These are phyloP conservation scores for Myathropa florea DNA, from an alignment of 2,888 invertebrate species.

Conservation along the genomic window DNA sequence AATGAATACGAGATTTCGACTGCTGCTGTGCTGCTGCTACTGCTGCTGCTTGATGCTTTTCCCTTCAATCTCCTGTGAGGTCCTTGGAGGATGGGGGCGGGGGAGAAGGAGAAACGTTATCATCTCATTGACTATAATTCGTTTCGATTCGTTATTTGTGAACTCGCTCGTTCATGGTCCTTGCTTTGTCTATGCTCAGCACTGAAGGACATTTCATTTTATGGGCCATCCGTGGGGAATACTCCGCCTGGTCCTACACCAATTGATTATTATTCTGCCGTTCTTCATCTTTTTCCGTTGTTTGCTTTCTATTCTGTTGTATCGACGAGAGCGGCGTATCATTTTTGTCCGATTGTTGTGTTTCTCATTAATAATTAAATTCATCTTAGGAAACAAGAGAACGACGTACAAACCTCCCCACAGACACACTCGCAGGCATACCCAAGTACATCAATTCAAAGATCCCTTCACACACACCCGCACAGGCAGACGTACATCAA, in stretches of 20 bases:
- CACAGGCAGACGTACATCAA: too few species aligned
- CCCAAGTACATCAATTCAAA: too few species aligned
- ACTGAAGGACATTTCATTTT: slow-evolving; percentile 37
- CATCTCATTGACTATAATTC: slow-evolving; percentile 29
- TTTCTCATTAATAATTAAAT: slow-evolving; percentile 54
- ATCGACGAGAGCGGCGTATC: too few species aligned
- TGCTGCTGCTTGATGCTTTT: background rate
- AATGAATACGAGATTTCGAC: slow-evolving; percentile 37
- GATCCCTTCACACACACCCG: too few species aligned
- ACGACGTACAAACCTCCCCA: too few species aligned
- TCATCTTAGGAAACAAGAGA: background rate
- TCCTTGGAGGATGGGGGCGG: slow-evolving; percentile 10
- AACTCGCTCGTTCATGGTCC: background rate
- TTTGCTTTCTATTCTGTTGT: too few species aligned
- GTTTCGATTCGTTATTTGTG: background rate
- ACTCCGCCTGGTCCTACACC: background rate
- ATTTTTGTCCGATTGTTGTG: background rate
- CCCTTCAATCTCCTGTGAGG: background rate
- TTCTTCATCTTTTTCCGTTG: slow-evolving; percentile 6
- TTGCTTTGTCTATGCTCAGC: background rate
- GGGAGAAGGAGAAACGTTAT: slow-evolving; percentile 31
- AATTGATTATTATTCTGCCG: slow-evolving; percentile 41
- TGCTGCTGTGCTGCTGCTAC: background rate
- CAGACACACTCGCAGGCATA: too few species aligned
- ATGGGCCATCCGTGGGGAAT: slow-evolving; percentile 11